These are phyloP conservation scores for Mareca penelope DNA, from an alignment of 2,797 vertebrate genomes.

Conservation along the genomic window DNA sequence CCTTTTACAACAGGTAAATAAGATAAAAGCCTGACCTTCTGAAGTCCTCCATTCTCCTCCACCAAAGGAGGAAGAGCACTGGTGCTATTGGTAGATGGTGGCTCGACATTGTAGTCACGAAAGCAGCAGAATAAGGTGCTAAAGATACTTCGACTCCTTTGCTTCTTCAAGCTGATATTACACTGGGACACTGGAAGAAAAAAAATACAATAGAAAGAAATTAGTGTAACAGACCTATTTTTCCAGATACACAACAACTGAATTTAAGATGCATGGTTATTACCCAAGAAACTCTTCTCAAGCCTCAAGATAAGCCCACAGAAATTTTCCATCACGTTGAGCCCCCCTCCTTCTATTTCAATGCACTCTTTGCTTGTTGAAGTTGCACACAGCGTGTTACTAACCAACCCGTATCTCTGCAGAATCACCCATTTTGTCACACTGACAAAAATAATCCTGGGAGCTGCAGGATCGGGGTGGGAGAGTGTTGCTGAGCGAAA, in stretches of 20 bases:
- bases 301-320: neutral
- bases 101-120: slow-evolving; percentile 94
- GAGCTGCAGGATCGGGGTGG: neutral
- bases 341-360: neutral
- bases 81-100: slow-evolving; percentile 84
- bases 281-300: neutral
- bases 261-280: neutral
- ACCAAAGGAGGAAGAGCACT: slow-evolving; percentile 86
- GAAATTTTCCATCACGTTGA: neutral
- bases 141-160: slow-evolving; percentile 93
- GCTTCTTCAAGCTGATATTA: slow-evolving; percentile 96
- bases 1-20: neutral
- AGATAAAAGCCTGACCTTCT: slow-evolving; percentile 85
- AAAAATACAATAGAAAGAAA: neutral
- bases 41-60: slow-evolving; percentile 93
- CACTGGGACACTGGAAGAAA: slow-evolving; percentile 89
- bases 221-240: neutral
- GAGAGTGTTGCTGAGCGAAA: neutral
- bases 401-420: too few species aligned
- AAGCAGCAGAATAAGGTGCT: slow-evolving; percentile 99
- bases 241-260: neutral
- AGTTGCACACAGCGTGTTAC: rapidly evolving
- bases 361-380: neutral
- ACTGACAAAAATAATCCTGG: too few species aligned
- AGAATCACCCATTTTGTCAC: neutral